These are phyloP conservation scores for Podarcis cretensis DNA, from an alignment of 2,113 vertebrate genomes.

Conservation along the genomic window DNA sequence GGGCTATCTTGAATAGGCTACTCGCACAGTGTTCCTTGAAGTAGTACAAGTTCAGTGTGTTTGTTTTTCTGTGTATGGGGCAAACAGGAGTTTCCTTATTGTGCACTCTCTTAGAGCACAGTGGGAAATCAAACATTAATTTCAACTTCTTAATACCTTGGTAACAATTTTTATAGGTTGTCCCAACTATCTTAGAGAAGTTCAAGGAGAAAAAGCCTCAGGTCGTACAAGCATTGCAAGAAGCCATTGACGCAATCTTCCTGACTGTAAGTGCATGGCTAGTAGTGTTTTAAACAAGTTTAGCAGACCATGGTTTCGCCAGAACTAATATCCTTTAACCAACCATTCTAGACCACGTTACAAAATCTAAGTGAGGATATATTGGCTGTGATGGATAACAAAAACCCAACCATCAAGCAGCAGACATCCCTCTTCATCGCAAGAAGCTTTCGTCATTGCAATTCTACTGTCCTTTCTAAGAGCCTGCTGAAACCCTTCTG, in stretches of 20 bases:
- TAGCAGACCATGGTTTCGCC: background rate
- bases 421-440: constrained; percentile 96
- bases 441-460: constrained; percentile 94
- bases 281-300: background rate
- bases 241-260: constrained; percentile 96
- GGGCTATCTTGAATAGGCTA: background rate
- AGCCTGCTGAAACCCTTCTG: constrained; percentile 92
- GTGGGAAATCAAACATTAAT: too few species aligned
- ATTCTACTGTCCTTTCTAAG: constrained; percentile 90
- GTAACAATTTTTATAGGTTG: constrained; percentile 79
- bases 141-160: background rate
- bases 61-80: background rate
- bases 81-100: background rate
- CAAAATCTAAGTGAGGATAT: constrained; percentile 96
- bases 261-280: constrained; percentile 86
- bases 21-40: background rate
- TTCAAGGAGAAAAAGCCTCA: constrained; percentile 99
- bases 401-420: constrained; percentile 98
- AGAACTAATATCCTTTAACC: constrained; percentile 28
- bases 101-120: background rate
- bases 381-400: constrained; percentile 97
- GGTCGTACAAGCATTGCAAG: constrained; percentile 95
- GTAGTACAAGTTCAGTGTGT: background rate
- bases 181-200: constrained; percentile 96
- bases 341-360: constrained; percentile 84